Evolutionary conservation across 2,888 invertebrate genomes (phyloP).

Genomic region (Ceratothoa steindachneri): DNA sequence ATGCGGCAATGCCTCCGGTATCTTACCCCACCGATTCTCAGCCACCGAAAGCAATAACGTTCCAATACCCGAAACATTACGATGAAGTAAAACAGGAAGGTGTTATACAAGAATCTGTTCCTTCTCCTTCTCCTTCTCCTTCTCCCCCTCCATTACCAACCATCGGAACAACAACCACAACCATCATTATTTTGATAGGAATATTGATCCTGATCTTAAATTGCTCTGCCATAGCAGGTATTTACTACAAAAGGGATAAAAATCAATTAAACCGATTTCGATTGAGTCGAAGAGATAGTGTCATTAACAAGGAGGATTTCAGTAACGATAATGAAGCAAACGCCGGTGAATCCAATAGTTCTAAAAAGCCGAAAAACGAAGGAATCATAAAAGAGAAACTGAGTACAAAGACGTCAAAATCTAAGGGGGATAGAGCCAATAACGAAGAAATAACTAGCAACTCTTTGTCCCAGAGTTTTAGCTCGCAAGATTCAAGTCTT

Average conservation of each 20-base stretch:
- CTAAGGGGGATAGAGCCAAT: too few relatives aligned
- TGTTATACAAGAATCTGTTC: too few relatives aligned
- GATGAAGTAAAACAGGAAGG: too few relatives aligned
- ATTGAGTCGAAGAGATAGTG: not conserved
- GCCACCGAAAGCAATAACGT: too few relatives aligned
- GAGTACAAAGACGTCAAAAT: not conserved
- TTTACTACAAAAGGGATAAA: constrained; percentile 61
- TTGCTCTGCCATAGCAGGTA: constrained; percentile 63
- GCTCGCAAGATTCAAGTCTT: constrained; percentile 10
- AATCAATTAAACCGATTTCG: not conserved
- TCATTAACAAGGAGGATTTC: not conserved
- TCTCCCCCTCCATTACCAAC: constrained; percentile 15
- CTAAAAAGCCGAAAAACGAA: too few relatives aligned
- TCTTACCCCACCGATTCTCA: too few relatives aligned
- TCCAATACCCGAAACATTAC: too few relatives aligned
- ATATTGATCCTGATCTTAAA: constrained; percentile 70
- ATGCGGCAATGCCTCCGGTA: too few relatives aligned
- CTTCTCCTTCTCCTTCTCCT: too few relatives aligned
- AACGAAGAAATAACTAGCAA: not conserved
- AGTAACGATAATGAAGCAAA: constrained; percentile 1
- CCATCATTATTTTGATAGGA: constrained; percentile 58
- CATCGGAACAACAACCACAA: constrained; percentile 50
- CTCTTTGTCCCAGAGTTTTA: not conserved
- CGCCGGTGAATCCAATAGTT: too few relatives aligned
- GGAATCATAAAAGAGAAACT: not conserved